Base-by-base conservation (phyloP, 2,797 vertebrate species). In the Emydoidea blandingii region DNA sequence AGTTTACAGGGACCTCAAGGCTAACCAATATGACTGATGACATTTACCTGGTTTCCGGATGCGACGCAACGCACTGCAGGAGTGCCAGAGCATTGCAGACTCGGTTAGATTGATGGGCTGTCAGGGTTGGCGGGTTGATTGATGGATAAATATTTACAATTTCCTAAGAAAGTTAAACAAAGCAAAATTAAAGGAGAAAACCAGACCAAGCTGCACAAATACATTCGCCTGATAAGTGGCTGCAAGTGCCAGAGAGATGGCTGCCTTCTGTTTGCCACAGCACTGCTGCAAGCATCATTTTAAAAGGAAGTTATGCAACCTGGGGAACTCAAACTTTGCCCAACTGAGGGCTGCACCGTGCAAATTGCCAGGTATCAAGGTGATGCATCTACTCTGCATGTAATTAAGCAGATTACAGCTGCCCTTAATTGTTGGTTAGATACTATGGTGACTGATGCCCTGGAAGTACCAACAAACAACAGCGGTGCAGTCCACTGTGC, bases 121-220 rank as follows among this genome's bases (percentile, higher is more conserved):
- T 99, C 96, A 99, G 98, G 8, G 99, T 99, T 0, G 99, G 99
- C 54, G 99, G 99, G 94, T 99, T 99, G 97, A 99, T 99, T 49
- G 99, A 99, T 44, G 99, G 99, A 95, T 99, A 99, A 97, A 99
- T 99, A 98, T 99, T 99, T 96, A 99, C 99, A 94, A 99, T 99
- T 98, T 99, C 99, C 99, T 99, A 94, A 79, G 95, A 94, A 81
- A 94, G 95, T 88, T 76, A 53, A 91, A 82, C 6, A 88, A 44
- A 74, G 41, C 85, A 72, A 91, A 79, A 50, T 81, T 87, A 87
- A 82, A 86, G 49, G 78, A 86, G 59, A 86, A 91, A 92, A 31
- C 49, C 72, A 9, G 59, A 88, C 74, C 81, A 90, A 83, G 31
- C 18, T 76, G 41, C 23, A 83, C 50, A 68, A 90, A 79, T 85